Evolutionary conservation across 2,113 vertebrate genomes (phyloP).

Genomic region (Dipodomys spectabilis): DNA sequence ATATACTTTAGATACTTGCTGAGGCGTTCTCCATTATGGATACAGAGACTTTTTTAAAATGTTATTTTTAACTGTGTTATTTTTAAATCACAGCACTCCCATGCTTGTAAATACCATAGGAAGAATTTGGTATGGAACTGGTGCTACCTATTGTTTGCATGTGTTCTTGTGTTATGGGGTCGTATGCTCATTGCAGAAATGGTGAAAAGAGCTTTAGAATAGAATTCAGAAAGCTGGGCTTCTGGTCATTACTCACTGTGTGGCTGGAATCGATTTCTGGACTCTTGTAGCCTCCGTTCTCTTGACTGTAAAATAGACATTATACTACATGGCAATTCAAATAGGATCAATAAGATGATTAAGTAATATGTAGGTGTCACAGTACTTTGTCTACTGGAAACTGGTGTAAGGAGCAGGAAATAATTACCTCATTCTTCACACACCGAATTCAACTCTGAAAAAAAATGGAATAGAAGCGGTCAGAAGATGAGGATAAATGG

Average conservation of each 20-base stretch:
- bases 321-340: background rate
- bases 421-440: background rate
- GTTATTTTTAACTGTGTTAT: conserved; percentile 16
- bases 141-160: background rate
- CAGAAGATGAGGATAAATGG: background rate
- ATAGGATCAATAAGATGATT: background rate
- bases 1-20: background rate
- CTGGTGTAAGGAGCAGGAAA: background rate
- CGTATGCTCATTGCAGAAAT: accelerated
- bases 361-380: background rate
- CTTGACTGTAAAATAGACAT: background rate
- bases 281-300: background rate
- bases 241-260: background rate
- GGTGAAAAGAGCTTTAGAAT: background rate
- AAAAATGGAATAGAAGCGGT: background rate
- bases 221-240: background rate
- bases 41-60: background rate
- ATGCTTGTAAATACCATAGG: background rate
- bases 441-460: background rate
- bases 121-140: background rate
- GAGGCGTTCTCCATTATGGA: background rate
- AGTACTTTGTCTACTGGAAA: background rate
- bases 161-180: accelerated
- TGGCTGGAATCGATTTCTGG: background rate
- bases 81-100: background rate